Percentiles rank a stretch among this genome's conserved stretches.
These are phyloP conservation scores for Acrobasis suavella DNA, from an alignment of 2,888 invertebrate genomes.

Conservation along the genomic window DNA sequence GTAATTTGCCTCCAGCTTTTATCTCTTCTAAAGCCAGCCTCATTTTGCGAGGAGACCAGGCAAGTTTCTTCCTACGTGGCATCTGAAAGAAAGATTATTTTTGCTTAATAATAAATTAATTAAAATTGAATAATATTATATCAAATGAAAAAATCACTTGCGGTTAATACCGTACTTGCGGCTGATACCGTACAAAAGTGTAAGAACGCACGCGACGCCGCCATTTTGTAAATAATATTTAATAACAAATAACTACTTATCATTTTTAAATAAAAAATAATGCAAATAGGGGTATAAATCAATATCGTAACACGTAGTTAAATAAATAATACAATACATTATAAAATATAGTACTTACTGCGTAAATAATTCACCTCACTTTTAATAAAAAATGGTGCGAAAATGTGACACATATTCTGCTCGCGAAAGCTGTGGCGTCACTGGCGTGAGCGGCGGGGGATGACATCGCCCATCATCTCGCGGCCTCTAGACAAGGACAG, in stretches of 20 bases:
- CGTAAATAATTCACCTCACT: conserved; percentile 7
- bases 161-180: conserved; percentile 7
- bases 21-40: conserved; percentile 7
- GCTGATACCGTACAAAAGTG: neutral
- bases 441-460: conserved; percentile 4
- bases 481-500: conserved; percentile 4
- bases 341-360: neutral
- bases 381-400: conserved; percentile 8
- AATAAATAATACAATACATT: conserved; percentile 8
- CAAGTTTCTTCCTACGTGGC: conserved; percentile 2
- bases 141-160: conserved; percentile 6
- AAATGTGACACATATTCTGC: conserved; percentile 7
- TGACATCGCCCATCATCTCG: conserved; percentile 3
- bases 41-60: conserved; percentile 8
- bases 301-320: conserved; percentile 2
- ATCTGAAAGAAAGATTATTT: conserved; percentile 1
- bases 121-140: conserved; percentile 6
- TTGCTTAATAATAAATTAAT: too few species aligned
- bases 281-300: conserved; percentile 3
- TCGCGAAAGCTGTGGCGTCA: conserved; percentile 8
- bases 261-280: conserved; percentile 5
- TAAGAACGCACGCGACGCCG: conserved; percentile 4
- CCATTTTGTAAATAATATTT: neutral
- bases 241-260: neutral
- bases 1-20: neutral